These are phyloP conservation scores for Drosophila subobscura DNA, from an alignment of 1,140 invertebrate species.

Conservation along the genomic window DNA sequence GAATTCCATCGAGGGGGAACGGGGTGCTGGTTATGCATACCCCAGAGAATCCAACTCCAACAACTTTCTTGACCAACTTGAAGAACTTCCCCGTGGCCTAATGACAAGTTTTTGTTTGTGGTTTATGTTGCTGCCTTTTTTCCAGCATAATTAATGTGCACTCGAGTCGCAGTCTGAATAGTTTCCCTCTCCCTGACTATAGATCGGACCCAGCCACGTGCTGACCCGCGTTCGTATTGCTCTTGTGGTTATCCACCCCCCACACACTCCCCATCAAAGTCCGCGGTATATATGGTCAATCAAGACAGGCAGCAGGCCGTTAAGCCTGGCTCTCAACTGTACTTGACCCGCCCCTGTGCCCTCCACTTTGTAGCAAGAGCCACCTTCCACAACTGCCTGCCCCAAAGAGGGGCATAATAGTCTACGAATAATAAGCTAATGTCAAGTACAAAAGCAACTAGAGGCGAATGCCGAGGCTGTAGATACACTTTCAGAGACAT, in stretches of 20 bases:
- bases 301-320: conserved; percentile 67
- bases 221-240: conserved; percentile 43
- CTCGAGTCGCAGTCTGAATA: conserved; percentile 39
- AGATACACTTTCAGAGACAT: too few species aligned
- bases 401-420: conserved; percentile 1
- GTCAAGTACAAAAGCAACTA: not conserved
- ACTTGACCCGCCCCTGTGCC: conserved; percentile 31
- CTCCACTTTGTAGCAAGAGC: too few species aligned
- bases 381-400: not conserved
- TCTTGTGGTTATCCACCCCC: conserved; percentile 36
- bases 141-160: conserved; percentile 69
- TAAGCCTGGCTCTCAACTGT: conserved; percentile 65
- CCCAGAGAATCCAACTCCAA: not conserved
- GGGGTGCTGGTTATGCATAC: not conserved
- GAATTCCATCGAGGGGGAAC: not conserved
- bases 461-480: too few species aligned
- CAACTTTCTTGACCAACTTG: conserved; percentile 23
- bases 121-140: not conserved
- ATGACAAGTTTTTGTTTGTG: conserved; percentile 36
- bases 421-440: conserved; percentile 3
- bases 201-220: conserved; percentile 21
- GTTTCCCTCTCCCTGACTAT: conserved; percentile 7
- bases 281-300: conserved; percentile 51
- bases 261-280: not conserved
- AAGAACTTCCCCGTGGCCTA: conserved; percentile 20